Conservation (phyloP, 2,888 invertebrate genomes). For the Neoaliturus tenellus region DNA sequence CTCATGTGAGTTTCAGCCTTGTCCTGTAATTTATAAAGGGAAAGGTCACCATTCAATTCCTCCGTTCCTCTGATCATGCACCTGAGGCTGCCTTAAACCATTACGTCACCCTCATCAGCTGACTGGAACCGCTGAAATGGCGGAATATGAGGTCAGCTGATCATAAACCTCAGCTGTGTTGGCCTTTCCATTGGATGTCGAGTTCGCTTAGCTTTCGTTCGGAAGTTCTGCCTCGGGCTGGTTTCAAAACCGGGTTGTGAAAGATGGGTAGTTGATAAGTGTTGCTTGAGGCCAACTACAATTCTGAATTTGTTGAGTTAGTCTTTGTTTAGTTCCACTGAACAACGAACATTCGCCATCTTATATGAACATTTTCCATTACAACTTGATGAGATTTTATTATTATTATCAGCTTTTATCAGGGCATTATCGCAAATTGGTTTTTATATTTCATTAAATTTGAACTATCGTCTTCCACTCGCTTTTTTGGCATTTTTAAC, state of each 20-base stretch:
- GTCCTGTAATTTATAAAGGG: background rate
- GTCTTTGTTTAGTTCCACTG: too few relatives aligned
- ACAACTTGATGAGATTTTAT: too few relatives aligned
- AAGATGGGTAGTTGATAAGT: background rate
- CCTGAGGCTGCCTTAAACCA: background rate
- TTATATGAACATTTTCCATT: too few relatives aligned
- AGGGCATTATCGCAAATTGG: too few relatives aligned
- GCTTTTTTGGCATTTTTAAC: too few relatives aligned
- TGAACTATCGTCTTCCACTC: too few relatives aligned
- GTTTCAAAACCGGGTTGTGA: background rate
- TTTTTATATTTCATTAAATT: too few relatives aligned
- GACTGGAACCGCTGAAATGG: background rate
- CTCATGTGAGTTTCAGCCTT: background rate
- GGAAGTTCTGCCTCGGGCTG: conserved; percentile 12
- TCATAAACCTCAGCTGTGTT: background rate
- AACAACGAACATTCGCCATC: too few relatives aligned
- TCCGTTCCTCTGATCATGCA: background rate
- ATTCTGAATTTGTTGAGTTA: too few relatives aligned
- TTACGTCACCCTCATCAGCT: background rate
- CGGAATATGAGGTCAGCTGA: background rate
- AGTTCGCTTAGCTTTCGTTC: conserved; percentile 14
- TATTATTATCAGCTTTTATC: too few relatives aligned
- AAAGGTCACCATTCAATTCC: background rate
- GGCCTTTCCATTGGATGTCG: background rate
- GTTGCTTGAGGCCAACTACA: too few relatives aligned